Percentiles rank a stretch among this genome's conserved stretches.
These are phyloP conservation scores for Crematogaster levior DNA, from an alignment of 2,888 invertebrate species.

Conservation along the genomic window DNA sequence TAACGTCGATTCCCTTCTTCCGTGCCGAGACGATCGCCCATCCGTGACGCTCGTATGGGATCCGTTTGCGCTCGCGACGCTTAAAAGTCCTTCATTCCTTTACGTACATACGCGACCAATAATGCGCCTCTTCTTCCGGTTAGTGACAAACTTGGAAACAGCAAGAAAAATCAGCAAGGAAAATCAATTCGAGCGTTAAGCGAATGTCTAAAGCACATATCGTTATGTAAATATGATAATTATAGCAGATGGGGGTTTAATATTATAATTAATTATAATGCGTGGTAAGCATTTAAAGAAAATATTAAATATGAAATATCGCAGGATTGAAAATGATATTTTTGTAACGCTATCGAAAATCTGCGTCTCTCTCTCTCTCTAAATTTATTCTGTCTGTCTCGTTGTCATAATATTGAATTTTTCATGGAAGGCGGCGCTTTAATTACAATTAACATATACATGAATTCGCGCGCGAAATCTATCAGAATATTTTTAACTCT, in stretches of 20 bases:
- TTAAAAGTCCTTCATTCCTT: slow-evolving; percentile 60
- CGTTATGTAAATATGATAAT: not conserved
- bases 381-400: slow-evolving; percentile 17
- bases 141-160: slow-evolving; percentile 26
- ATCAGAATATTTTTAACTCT: slow-evolving; percentile 54
- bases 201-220: not conserved
- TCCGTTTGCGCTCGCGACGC: slow-evolving; percentile 57
- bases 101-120: slow-evolving; percentile 44
- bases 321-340: slow-evolving; percentile 8
- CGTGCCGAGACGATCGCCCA: slow-evolving; percentile 22
- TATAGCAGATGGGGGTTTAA: not conserved
- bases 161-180: too few relatives aligned
- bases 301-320: not conserved
- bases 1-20: slow-evolving; percentile 36
- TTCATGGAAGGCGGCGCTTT: slow-evolving; percentile 37
- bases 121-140: slow-evolving; percentile 39
- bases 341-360: slow-evolving; percentile 19
- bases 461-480: slow-evolving; percentile 53
- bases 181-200: not conserved
- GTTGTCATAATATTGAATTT: slow-evolving; percentile 43
- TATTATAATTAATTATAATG: not conserved
- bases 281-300: not conserved
- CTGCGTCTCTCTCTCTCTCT: not conserved
- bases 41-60: slow-evolving; percentile 38
- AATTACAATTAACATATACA: slow-evolving; percentile 54